Evolutionary conservation across 2,113 vertebrate species (phyloP), one percentile per base, ranked within the genome.

Genomic region (Bubo scandiacus): DNA sequence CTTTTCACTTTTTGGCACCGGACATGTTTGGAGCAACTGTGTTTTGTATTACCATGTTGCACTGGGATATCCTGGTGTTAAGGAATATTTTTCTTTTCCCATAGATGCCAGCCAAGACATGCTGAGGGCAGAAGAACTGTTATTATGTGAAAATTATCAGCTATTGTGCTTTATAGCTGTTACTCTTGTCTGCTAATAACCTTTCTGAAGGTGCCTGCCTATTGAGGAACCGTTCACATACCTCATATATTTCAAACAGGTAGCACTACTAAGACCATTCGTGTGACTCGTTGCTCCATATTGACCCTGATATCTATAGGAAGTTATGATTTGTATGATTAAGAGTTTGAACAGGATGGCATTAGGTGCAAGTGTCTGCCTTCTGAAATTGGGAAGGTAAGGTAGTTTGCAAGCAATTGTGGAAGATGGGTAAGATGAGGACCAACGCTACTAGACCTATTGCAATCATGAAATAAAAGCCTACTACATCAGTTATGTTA

Each of bases 81-180:
- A 88, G 65, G 58, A 86, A 73, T 73, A 90, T 79, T 94, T 92
- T 93, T 19, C 34, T 88, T 91, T 96, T 82, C 79, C 74, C 59
- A 68, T 15, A 86, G 82, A 78, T 95, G 66, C 45, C 88, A 96
- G 67, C 81, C 71, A 96, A 92, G 78, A 68, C 10, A 12, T 51
- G 11, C 27, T 86, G 65, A 38, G 58, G 62, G 70, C 77, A 95
- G 79, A 71, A 90, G 15, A 80, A 66, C 36, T 62, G 14, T 34
- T 77, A 72, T 54, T 38, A 34, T 27, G 19, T 86, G 58, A 92
- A 82, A 90, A 88, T 82, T 30, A 61, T 49, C 57, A 77, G 15
- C 51, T 90, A 29, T 70, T 88, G n/a, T 68, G 15, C 29, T 58
- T 77, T 55, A 63, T 27, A 68, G 27, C 47, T 72, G 10, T 73